These are phyloP conservation scores for Phaonia tiefii DNA, from an alignment of 2,888 invertebrate genomes.

Conservation along the genomic window DNA sequence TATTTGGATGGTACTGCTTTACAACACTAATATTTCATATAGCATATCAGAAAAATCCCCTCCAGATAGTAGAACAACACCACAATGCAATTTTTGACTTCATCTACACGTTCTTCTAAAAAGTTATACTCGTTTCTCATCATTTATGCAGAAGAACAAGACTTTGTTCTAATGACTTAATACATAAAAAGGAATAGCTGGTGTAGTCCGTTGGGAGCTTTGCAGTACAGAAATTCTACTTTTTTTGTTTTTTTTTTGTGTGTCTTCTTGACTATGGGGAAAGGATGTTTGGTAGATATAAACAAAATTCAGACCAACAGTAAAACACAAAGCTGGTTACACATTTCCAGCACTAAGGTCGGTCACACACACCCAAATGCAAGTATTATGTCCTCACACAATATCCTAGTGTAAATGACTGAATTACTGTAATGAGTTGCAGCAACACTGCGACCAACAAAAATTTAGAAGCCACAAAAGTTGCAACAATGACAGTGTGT, in stretches of 20 bases:
- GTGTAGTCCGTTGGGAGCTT: too few relatives aligned
- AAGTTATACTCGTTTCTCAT: not conserved
- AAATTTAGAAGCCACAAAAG: not conserved
- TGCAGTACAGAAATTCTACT: too few relatives aligned
- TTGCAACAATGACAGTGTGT: conserved; percentile 1
- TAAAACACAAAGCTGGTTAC: too few relatives aligned
- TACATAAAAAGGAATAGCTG: not conserved
- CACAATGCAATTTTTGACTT: too few relatives aligned
- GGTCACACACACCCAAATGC: not conserved
- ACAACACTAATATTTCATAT: not conserved
- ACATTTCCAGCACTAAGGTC: too few relatives aligned
- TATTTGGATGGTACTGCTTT: not conserved
- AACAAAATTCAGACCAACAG: too few relatives aligned
- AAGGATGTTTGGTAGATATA: conserved; percentile 16
- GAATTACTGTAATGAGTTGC: conserved; percentile 10
- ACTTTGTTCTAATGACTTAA: too few relatives aligned
- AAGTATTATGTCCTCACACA: too few relatives aligned
- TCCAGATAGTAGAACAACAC: not conserved
- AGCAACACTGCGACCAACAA: too few relatives aligned
- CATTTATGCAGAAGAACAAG: conserved; percentile 1
- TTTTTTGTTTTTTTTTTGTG: not conserved
- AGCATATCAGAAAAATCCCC: not conserved
- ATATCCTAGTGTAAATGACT: not conserved
- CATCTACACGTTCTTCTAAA: not conserved
- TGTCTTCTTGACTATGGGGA: not conserved